Base-by-base conservation (phyloP, 1,140 invertebrate genomes). In the Marisa cornuarietis region DNA sequence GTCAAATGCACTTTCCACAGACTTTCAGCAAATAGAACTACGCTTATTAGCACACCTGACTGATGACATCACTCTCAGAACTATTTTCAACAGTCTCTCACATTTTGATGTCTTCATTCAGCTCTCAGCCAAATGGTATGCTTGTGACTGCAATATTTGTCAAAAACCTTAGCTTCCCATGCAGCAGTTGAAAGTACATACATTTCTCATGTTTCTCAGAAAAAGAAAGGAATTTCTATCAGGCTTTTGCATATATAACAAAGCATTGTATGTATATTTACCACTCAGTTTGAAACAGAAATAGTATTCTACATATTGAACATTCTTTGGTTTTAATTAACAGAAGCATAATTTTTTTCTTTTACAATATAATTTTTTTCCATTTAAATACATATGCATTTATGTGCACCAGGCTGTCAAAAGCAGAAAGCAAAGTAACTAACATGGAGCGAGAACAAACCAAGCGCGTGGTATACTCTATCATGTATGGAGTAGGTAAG, bases 1-100 rank as follows among this genome's bases (percentile, higher is more conserved):
- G 54, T 72, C 42, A 78, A 26, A 49, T 14, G 11, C 24, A 63
- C 54, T 54, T 76, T 65, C 63, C 58, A 22, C 91, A 77, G 93
- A 94, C 89, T 94, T 93, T 85, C 88, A 91, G 81, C 93, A 94
- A 84, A 92, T 93, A 76, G 93, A 94, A 86, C 91, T 93, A 63
- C 88, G 93, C 79, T 89, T 94, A 73, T 90, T 93, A 77, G 93
- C 93, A 42, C 92, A 92, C 81, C 86, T 92, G 24, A 90, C 93
- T 18, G 86, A 88, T 81, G 93, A 94, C 85, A 78, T 81, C 22
- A 83, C 73, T 4, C 88, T 93, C 54, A 84, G 91, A 14, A 78
- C 78, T 52, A 89, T 91, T 14, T 92, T 93, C 76, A 85, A 81
- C 10, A 71, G 85, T 54, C 76, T 83, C 31, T 76, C 73, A 66